These are phyloP conservation scores for Leucosticte australis DNA, from an alignment of 2,113 vertebrate species.

Conservation along the genomic window DNA sequence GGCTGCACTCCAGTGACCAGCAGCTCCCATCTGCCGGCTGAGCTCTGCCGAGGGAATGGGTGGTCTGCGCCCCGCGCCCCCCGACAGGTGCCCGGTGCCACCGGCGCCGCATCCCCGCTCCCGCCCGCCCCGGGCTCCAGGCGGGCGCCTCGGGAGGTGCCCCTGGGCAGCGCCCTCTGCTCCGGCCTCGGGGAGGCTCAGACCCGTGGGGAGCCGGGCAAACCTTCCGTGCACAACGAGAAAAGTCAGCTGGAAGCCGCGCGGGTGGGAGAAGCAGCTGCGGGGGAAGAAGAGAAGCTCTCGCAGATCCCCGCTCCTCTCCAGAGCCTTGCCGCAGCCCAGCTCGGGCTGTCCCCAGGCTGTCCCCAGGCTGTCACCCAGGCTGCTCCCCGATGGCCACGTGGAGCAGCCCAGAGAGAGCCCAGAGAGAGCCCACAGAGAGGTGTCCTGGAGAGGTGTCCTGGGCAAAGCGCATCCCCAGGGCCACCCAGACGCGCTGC, in stretches of 20 bases:
- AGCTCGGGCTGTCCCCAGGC: neutral
- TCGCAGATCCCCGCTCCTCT: fast-evolving
- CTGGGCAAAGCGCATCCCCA: neutral
- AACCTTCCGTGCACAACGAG: fast-evolving
- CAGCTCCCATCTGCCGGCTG: neutral
- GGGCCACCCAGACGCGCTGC: fast-evolving
- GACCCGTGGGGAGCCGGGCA: fast-evolving
- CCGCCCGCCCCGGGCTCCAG: fast-evolving
- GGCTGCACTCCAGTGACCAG: neutral
- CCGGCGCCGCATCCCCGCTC: fast-evolving
- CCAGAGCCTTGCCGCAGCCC: neutral
- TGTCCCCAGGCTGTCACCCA: neutral
- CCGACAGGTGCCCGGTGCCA: neutral
- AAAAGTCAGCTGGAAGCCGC: neutral
- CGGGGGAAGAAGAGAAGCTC: neutral
- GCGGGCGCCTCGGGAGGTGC: neutral
- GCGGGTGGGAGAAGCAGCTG: neutral
- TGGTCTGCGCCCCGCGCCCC: neutral
- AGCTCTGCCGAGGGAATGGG: neutral
- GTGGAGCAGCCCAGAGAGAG: too few species aligned
- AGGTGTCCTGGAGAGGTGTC: neutral
- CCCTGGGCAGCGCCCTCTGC: fast-evolving
- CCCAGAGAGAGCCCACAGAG: too few species aligned
- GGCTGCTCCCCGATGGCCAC: neutral
- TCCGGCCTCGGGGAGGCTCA: fast-evolving